A percentile compares a stretch with the other conserved stretches of the same genome.
These are phyloP conservation scores for Phorcus lineatus DNA, from an alignment of 2,888 invertebrate genomes.

Conservation along the genomic window DNA sequence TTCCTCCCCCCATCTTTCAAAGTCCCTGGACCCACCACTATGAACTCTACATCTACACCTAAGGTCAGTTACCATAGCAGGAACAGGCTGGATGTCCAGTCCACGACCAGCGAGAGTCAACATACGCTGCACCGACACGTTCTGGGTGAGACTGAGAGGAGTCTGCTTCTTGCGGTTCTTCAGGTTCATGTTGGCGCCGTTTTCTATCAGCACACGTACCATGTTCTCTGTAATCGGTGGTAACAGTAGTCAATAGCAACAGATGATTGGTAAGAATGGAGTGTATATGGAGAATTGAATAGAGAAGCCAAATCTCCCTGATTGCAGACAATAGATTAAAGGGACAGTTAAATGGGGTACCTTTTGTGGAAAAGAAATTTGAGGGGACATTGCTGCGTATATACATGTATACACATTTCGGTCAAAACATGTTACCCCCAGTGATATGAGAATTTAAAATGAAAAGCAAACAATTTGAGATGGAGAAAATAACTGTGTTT, in stretches of 20 bases:
- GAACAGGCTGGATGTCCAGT: conserved; percentile 29
- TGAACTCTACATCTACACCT: not conserved
- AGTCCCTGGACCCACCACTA: too few relatives aligned
- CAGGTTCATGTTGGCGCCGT: conserved; percentile 64
- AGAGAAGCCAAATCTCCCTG: not conserved
- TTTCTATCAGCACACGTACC: conserved; percentile 68
- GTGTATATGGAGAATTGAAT: too few relatives aligned
- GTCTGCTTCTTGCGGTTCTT: conserved; percentile 68
- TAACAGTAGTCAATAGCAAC: not conserved
- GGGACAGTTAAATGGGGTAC: too few relatives aligned
- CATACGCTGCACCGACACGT: conserved; percentile 56
- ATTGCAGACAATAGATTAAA: too few relatives aligned
- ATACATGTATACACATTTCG: too few relatives aligned
- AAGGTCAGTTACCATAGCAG: conserved; percentile 5
- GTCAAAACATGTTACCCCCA: too few relatives aligned
- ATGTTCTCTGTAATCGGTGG: conserved; percentile 61
- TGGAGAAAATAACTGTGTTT: too few relatives aligned
- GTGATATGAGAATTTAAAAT: too few relatives aligned
- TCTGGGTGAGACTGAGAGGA: conserved; percentile 67
- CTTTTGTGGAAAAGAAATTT: too few relatives aligned
- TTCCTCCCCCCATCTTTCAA: too few relatives aligned
- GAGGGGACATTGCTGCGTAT: too few relatives aligned
- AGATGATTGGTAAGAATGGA: not conserved
- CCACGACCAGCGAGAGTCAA: conserved; percentile 47
- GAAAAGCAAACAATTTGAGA: too few relatives aligned